Evolutionary conservation across 2,113 vertebrate genomes (phyloP), one percentile per base, ranked within the genome.

Genomic region (Daubentonia madagascariensis): DNA sequence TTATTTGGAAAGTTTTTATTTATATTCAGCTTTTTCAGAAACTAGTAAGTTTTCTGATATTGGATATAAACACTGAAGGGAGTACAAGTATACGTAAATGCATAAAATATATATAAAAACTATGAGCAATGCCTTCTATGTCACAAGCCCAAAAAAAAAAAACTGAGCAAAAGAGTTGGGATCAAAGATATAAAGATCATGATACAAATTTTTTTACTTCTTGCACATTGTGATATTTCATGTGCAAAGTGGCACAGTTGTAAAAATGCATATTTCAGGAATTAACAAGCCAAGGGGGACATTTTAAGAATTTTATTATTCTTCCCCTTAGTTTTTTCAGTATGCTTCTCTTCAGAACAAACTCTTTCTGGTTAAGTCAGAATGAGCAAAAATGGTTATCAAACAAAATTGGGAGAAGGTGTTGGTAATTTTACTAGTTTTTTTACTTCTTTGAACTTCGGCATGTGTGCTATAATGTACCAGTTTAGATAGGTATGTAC

Each of bases 381-480:
- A 85, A 40, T 81, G 12, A 96, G 52, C 78, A 84, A 88, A 94
- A 30, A 50, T 88, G 84, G n/a, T 91, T 30, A n/a, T 92, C 80
- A 93, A 61, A 85, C 37, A 92, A 79, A 84, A 84, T 91, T 85
- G 59, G 40, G 40, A 76, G 40, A 67, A 40, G 48, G 18, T 88
- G 35, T 88, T 94, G 67, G 63, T 86, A 59, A 88, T 93, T 91
- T 89, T 85, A 54, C 35, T 84, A 13, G 18, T 52, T 54, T 96
- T 96, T 37, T 67, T 72, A 79, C 22, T 96, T 89, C 59, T 73
- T 45, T 98, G 76, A 94, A 87, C 92, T 65, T 96, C 10, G 98
- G 88, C 95, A 76, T 97, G 85, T 98, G 61, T 98, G 30, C 94
- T 0, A 52, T 98, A 97, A 98, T 98, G 81, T 98, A 92, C 97